phyloP scores from a whole-genome alignment of 2,888 invertebrate genomes.

The Geotrupes spiniger region DNA sequence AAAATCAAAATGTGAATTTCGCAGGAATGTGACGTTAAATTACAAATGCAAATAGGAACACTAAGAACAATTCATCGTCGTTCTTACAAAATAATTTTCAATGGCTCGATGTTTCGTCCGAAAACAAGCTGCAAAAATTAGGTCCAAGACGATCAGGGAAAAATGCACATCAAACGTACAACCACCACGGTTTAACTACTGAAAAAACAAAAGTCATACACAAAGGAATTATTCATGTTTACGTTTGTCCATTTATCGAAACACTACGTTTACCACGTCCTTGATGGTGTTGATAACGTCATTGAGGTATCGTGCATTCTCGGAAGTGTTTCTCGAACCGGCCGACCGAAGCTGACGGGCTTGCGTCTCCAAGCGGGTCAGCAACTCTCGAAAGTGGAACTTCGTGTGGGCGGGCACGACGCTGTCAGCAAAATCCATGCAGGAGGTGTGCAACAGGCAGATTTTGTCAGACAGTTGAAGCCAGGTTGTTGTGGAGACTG shows the following conservation, averaged over 20 bases:
- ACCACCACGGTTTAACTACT: conserved; percentile 36
- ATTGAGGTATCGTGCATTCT: conserved; percentile 64
- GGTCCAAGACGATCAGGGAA: not conserved
- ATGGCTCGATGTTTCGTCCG: no score
- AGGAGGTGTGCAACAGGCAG: conserved; percentile 77
- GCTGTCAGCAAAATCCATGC: conserved; percentile 79
- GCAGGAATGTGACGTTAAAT: no score
- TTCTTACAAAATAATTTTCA: no score
- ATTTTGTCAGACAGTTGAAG: conserved; percentile 77
- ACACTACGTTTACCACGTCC: conserved; percentile 72
- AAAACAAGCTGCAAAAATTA: no score
- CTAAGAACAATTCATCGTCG: no score
- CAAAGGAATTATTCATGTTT: conserved; percentile 23
- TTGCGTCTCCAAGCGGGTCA: conserved; percentile 68
- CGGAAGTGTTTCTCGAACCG: conserved; percentile 66
- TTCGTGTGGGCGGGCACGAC: conserved; percentile 81
- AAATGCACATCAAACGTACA: conserved; percentile 19
- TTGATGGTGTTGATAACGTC: conserved; percentile 71
- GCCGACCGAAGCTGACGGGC: conserved; percentile 67
- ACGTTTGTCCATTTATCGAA: conserved; percentile 38
- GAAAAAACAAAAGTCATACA: conserved; percentile 30
- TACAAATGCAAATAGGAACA: no score
- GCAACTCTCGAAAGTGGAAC: conserved; percentile 79
- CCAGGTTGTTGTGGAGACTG: conserved; percentile 67
- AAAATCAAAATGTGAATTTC: no score